A percentile compares a stretch with the other conserved stretches of the same genome.
Evolutionary conservation across 1,140 invertebrate genomes (phyloP).

Genomic region (Macrosteles quadrilineatus): DNA sequence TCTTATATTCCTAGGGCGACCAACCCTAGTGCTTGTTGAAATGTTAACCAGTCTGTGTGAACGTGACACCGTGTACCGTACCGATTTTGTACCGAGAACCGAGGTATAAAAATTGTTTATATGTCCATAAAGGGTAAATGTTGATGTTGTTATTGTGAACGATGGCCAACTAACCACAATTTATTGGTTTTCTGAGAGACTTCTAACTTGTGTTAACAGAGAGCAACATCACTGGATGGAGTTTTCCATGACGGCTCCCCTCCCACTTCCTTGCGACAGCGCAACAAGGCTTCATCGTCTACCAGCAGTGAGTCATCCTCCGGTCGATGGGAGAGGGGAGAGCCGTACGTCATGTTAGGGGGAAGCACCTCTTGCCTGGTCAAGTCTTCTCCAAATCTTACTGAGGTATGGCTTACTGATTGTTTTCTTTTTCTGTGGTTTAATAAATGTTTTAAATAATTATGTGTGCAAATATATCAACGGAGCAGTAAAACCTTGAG

Average conservation of each 20-base stretch:
- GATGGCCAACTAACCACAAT: too few species aligned
- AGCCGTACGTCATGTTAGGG: slow-evolving; percentile 9
- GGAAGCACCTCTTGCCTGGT: neutral
- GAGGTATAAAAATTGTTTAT: too few species aligned
- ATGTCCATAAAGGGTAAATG: neutral
- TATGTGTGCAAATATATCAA: too few species aligned
- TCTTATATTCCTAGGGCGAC: too few species aligned
- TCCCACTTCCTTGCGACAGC: neutral
- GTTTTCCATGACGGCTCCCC: slow-evolving; percentile 7
- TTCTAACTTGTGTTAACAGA: neutral
- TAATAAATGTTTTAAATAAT: too few species aligned
- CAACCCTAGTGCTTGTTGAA: too few species aligned
- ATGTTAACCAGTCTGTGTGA: too few species aligned
- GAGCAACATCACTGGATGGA: slow-evolving; percentile 25
- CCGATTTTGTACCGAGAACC: too few species aligned
- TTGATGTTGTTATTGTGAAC: neutral
- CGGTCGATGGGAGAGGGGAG: neutral
- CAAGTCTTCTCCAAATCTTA: slow-evolving; percentile 9
- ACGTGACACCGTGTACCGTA: too few species aligned
- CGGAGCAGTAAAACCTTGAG: too few species aligned
- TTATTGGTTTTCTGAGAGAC: neutral
- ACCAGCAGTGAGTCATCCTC: neutral
- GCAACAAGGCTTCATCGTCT: neutral
- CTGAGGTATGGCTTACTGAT: neutral
- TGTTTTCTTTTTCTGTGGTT: too few species aligned